Evolutionary conservation across 1,140 invertebrate species (phyloP), one percentile per base, ranked within the genome.

Genomic region (Drosophila tani): DNA sequence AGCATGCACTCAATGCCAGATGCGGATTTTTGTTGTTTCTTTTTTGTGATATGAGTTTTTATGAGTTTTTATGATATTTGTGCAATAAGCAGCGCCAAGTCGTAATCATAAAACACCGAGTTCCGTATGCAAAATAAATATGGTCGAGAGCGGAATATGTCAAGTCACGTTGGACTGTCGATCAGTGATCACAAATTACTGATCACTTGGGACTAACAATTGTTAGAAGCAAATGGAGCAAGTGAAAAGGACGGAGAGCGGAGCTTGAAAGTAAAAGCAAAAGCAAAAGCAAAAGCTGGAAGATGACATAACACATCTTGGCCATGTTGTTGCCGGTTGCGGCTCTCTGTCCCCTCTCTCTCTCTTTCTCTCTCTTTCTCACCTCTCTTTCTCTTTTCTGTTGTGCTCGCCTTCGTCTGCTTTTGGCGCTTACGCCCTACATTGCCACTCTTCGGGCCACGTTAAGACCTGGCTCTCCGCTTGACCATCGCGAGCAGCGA

Each of bases 401-500:
- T 73, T 60, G 51, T 73, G 68, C 32, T 70, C 69, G 24, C 49
- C n/a, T 51, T 58, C 38, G 55, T 58, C 24, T 62, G 45, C 19
- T 69, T 79, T 76, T 65, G 51, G 71, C 77, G 66, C 77, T 77
- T 49, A 76, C 81, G 77, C 81, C 81, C 81, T 71, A 83, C 79
- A 69, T 86, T 51, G 38, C 2, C 57, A 58, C 47, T 27, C 43
- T 53, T 43, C 24, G 51, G 50, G 59, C 59, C 59, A 63, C 49
- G 70, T 49, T 55, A 32, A 73, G 49, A 24, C 57, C 15, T 38
- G 15, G 32, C 56, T 49, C 35, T 66, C 57, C 50, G 21, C 19
- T 73, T 75, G 69, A 59, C 71, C 73, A 62, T 66, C 65, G 12
- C 40, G 40, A 40, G 35, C 38, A 7, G 50, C 50, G 29, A 46